These are phyloP conservation scores for Ginglymostoma cirratum DNA, from an alignment of 2,113 vertebrate species.

Conservation along the genomic window DNA sequence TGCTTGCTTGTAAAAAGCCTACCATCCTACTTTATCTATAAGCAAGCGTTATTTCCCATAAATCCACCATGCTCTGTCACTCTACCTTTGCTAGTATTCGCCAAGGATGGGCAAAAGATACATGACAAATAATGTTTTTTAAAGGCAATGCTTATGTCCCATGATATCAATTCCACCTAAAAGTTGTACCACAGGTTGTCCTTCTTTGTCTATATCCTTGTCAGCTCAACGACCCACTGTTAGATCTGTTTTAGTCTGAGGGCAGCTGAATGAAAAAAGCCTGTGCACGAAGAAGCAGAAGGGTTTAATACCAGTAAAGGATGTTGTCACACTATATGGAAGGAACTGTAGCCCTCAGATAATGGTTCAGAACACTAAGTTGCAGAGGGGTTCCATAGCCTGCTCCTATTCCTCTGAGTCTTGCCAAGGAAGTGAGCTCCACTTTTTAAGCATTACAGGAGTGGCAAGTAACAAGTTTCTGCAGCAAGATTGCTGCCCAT, in stretches of 20 bases:
- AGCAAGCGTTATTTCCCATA: not conserved
- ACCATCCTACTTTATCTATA: not conserved
- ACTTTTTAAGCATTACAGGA: not conserved
- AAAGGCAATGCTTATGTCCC: not conserved
- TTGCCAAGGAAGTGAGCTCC: not conserved
- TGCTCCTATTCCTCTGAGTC: not conserved
- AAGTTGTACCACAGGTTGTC: not conserved
- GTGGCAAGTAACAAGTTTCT: not conserved
- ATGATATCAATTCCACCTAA: not conserved
- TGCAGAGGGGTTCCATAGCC: not conserved
- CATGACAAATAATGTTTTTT: not conserved
- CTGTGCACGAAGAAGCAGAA: not conserved
- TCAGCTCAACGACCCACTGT: not conserved
- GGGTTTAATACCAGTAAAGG: not conserved
- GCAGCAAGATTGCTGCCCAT: not conserved
- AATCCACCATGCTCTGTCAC: not conserved
- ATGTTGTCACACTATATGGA: not conserved
- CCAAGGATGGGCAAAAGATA: not conserved
- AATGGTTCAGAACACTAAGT: not conserved
- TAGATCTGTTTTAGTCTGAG: not conserved
- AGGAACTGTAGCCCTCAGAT: not conserved
- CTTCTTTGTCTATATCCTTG: not conserved
- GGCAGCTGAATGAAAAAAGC: not conserved
- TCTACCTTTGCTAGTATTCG: not conserved
- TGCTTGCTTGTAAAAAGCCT: not conserved